Evolutionary conservation across 2,888 invertebrate genomes (phyloP).

Genomic region (Megaustenia siamemsis): DNA sequence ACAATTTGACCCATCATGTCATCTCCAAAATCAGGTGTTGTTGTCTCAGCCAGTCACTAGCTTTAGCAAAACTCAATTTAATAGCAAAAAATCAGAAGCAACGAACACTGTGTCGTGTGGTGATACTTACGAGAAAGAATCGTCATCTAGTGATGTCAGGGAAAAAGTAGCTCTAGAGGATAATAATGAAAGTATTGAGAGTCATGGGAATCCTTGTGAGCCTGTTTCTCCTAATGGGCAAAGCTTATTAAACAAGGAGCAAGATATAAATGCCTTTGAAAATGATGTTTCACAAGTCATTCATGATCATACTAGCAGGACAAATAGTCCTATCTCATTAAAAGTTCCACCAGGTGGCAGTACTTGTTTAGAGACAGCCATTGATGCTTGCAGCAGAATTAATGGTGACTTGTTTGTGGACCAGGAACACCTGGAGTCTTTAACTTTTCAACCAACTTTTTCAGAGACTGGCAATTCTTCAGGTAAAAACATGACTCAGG

Average conservation of each 20-base stretch:
- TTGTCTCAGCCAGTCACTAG: neutral
- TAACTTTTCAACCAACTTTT: neutral
- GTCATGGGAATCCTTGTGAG: conserved; percentile 29
- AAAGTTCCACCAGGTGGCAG: neutral
- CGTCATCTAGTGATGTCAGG: conserved; percentile 12
- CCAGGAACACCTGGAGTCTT: neutral
- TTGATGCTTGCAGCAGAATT: neutral
- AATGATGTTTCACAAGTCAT: conserved; percentile 13
- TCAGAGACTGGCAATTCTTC: conserved; percentile 49
- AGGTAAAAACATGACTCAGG: conserved; percentile 33
- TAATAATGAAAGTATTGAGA: neutral
- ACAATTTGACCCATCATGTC: neutral
- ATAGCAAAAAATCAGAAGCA: neutral
- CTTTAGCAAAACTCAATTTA: neutral
- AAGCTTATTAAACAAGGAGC: neutral
- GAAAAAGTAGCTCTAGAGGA: conserved; percentile 25
- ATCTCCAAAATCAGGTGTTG: neutral
- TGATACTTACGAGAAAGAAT: too few species aligned
- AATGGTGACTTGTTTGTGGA: neutral
- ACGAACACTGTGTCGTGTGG: too few species aligned
- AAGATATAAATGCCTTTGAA: conserved; percentile 24
- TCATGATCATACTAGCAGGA: neutral
- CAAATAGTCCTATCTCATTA: neutral
- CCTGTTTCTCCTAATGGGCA: conserved; percentile 39
- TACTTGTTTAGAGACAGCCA: neutral